These are phyloP conservation scores for Gasterosteus nipponicus DNA, from an alignment of 2,113 vertebrate genomes.

Conservation along the genomic window DNA sequence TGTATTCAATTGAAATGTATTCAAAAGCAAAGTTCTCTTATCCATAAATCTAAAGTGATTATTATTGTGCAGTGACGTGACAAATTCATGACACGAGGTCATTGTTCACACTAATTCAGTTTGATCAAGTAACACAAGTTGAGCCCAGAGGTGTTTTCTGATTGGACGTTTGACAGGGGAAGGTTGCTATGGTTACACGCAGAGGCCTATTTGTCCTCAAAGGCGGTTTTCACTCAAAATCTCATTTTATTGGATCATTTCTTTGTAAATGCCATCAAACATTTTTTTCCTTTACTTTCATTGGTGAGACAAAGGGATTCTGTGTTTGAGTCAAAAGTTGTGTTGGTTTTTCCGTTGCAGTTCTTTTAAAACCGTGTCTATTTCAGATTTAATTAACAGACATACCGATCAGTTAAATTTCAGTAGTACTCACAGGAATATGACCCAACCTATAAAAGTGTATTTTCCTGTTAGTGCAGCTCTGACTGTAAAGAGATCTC, in stretches of 20 bases:
- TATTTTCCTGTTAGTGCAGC: neutral
- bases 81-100: neutral
- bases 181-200: too few relatives aligned
- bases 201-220: neutral
- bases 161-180: too few relatives aligned
- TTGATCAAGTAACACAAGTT: too few relatives aligned
- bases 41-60: neutral
- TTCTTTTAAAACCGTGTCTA: neutral
- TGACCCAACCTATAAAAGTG: neutral
- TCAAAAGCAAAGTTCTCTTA: neutral
- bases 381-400: neutral
- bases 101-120: neutral
- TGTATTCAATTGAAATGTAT: neutral
- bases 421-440: neutral
- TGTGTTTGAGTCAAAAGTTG: neutral
- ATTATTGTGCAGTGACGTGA: neutral
- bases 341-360: neutral
- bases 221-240: neutral
- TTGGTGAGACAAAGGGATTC: neutral
- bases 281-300: neutral
- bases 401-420: neutral
- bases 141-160: too few relatives aligned
- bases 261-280: neutral
- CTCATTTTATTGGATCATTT: neutral
- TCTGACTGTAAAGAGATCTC: neutral